Conservation (phyloP, 2,797 vertebrate genomes). For the Lophotriccus pileatus region DNA sequence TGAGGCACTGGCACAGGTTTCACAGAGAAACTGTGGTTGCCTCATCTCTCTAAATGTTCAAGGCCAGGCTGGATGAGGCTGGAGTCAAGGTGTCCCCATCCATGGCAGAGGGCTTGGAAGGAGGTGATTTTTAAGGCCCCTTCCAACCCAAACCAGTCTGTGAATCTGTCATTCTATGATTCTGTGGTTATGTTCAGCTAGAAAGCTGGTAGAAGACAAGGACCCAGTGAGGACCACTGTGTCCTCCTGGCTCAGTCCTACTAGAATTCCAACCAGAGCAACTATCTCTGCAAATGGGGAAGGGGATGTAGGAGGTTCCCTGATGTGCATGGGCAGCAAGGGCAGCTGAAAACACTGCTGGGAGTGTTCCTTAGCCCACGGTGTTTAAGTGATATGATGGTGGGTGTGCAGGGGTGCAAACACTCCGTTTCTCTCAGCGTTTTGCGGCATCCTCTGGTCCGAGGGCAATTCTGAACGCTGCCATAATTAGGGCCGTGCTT, state of each 20-base stretch:
- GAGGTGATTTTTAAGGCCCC: neutral
- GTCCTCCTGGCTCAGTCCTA: neutral
- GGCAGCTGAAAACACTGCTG: neutral
- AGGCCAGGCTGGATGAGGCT: fast-evolving
- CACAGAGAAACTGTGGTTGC: neutral
- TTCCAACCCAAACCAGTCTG: neutral
- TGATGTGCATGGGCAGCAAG: neutral
- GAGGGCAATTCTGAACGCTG: neutral
- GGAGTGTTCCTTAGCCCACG: fast-evolving
- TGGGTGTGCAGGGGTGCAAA: neutral
- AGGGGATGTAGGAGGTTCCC: neutral
- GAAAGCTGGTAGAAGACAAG: neutral
- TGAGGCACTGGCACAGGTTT: fast-evolving
- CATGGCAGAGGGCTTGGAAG: neutral
- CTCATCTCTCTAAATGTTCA: neutral
- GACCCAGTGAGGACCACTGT: neutral
- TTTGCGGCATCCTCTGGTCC: neutral
- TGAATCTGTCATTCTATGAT: neutral
- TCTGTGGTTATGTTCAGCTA: neutral
- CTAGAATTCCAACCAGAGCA: neutral
- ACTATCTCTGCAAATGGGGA: neutral
- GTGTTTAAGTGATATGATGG: neutral
- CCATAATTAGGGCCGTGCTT: neutral
- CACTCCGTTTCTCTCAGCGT: neutral
- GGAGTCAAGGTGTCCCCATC: neutral